Percentiles rank a stretch among this genome's conserved stretches.
These are phyloP conservation scores for Champsocephalus gunnari DNA, from an alignment of 2,797 vertebrate genomes.

Conservation along the genomic window DNA sequence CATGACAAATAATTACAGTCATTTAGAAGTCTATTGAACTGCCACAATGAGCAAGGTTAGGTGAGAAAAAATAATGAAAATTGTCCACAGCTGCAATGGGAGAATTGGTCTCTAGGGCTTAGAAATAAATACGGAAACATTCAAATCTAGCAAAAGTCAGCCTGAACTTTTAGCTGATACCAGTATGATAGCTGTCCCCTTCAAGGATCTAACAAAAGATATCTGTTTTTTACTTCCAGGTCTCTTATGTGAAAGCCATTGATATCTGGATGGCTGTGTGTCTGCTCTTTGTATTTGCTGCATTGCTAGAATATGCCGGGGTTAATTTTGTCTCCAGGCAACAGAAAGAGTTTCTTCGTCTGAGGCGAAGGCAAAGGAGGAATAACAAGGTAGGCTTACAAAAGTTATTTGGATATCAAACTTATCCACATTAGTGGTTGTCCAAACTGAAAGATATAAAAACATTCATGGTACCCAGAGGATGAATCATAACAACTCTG, in stretches of 20 bases:
- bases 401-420: conserved; percentile 28
- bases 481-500: neutral
- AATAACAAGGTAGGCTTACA: conserved; percentile 90
- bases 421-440: neutral
- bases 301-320: conserved; percentile 96
- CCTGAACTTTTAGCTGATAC: conserved; percentile 19
- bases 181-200: conserved; percentile 10
- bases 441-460: neutral
- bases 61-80: neutral
- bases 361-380: conserved; percentile 92
- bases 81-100: neutral
- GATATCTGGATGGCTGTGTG: conserved; percentile 99
- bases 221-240: conserved; percentile 82
- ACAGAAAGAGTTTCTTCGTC: conserved; percentile 97
- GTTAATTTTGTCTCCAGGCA: conserved; percentile 99
- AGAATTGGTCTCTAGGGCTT: neutral
- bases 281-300: conserved; percentile 98
- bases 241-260: conserved; percentile 99
- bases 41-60: conserved; percentile 19
- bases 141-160: neutral
- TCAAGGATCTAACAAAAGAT: conserved; percentile 46
- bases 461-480: neutral
- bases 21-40: conserved; percentile 40
- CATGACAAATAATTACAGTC: conserved; percentile 44
- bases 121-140: neutral